Evolutionary conservation across 2,797 vertebrate species (phyloP), one percentile per base, ranked within the genome.

Genomic region (Malacoctenus gilli): DNA sequence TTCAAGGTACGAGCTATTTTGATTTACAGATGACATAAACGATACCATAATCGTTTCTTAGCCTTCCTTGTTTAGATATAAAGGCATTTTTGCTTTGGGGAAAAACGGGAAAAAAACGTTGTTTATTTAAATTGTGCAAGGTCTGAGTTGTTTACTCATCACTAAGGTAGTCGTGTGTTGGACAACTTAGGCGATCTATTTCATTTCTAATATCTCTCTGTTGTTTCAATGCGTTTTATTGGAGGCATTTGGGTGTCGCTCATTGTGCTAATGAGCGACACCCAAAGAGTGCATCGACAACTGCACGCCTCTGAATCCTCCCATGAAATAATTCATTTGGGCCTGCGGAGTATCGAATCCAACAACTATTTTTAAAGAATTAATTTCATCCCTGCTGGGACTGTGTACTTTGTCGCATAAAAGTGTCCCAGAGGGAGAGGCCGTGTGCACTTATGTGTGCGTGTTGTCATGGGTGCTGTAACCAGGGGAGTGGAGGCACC

Each of bases 391-490:
- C 80, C 82, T 75, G 18, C 41, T 68, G 80, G 77, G 79, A 82
- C 49, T 48, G 5, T 31, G 5, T 48, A 46, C 63, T 68, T 57
- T 75, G 36, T 47, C 43, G 50, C 31, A 71, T 69, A 52, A 67
- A 74, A 53, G n/a, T 72, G 68, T 64, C 84, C 66, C 79, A 22
- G 37, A 77, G 71, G 25, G 25, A 85, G 71, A 47, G 38, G 54
- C 47, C 44, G 5, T 2, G 35, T 55, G 60, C 21, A 14, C 21
- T 54, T 55, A 34, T 25, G 58, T 55, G 30, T 59, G 84, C 87
- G 83, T 69, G 92, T 94, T 92, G 90, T 90, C 90, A 94, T 91
- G 91, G 92, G 79, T 75, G 87, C 87, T 38, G 86, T 87, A 83
- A 84, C 89, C 74, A 80, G 65, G 75, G 51, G n/a, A n/a, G n/a